Percentiles rank a stretch among this genome's conserved stretches.
Conservation (phyloP, 1,140 invertebrate genomes). For the Tribolium castaneum region DNA sequence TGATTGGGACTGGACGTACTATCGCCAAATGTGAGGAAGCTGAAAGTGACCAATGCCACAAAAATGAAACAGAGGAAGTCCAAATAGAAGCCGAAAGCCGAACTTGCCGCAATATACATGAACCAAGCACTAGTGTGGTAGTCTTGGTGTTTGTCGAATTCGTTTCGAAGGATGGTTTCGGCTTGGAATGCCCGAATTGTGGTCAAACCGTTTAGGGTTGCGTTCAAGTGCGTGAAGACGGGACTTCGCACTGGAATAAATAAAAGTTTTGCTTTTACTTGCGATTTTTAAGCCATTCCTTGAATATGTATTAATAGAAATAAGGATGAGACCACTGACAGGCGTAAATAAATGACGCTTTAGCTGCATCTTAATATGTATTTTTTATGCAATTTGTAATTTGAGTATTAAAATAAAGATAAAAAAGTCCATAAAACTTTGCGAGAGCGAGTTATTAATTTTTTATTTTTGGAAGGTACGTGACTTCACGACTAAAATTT, state of each 20-base stretch:
- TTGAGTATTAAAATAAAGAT: too few species aligned
- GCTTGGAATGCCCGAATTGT: constrained; percentile 82
- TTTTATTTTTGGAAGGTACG: too few species aligned
- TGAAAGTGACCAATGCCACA: constrained; percentile 54
- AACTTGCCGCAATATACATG: constrained; percentile 65
- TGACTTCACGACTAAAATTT: too few species aligned
- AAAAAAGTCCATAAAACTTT: too few species aligned
- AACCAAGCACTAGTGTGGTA: constrained; percentile 76
- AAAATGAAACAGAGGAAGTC: constrained; percentile 56
- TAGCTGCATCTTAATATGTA: too few species aligned
- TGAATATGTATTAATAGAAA: too few species aligned
- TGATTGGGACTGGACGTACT: constrained; percentile 9
- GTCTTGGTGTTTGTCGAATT: constrained; percentile 77
- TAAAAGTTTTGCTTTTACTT: too few species aligned
- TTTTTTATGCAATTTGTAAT: too few species aligned
- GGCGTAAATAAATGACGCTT: too few species aligned
- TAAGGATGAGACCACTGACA: too few species aligned
- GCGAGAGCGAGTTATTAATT: too few species aligned
- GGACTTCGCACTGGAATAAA: constrained; percentile 75
- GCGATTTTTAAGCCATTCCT: too few species aligned
- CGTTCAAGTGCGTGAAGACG: constrained; percentile 83
- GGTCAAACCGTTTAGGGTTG: constrained; percentile 81
- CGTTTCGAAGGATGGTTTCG: constrained; percentile 75
- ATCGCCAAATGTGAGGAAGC: constrained; percentile 56
- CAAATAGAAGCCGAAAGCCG: constrained; percentile 55